Evolutionary conservation across 2,797 vertebrate species (phyloP), one percentile per base, ranked within the genome.

Genomic region (Zalophus californianus): DNA sequence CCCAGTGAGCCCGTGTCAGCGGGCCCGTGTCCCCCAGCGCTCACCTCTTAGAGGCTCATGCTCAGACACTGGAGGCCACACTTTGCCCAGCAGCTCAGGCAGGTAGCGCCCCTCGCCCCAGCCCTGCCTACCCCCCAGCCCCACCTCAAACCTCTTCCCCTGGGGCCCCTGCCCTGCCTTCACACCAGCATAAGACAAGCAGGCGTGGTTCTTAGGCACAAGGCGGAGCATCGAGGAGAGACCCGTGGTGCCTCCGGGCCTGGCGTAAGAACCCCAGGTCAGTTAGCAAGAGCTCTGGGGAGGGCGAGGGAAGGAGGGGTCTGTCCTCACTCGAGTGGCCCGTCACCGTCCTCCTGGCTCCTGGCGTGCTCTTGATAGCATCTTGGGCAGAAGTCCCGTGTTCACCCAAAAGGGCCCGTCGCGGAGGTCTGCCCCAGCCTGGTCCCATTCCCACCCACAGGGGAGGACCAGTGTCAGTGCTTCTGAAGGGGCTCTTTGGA

Each of bases 211-310:
- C 82, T 87, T 23, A 10, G 83, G 60, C 41, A 18, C 32, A 5
- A 79, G 35, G 56, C 54, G 82, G 72, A 70, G 62, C 10, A 8
- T 1, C 13, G 4, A 80, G 54, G 29, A 79, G 35, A 44, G 44
- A 35, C 18, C 25, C 1, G 0, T 0, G 6, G 85, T 1, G 3
- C 64, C 41, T 27, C 72, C 3, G 0, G 72, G 11, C 48, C 70
- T 15, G 20, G 13, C 0, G 0, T 38, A 27, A 72, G 44, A 50
- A 15, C 56, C 52, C 15, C 48, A 50, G 44, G 13, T 56, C 44
- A 44, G 21, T 75, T 62, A 4, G 1, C n/a, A 23, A 66, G 21
- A 82, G 32, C 64, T 16, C 7, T 4, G 27, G 41, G 3, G 73
- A 94, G 18, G 27, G 27, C 16, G 20, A 5, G 7, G 35, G 72